Percentiles rank a stretch among this genome's conserved stretches.
These are phyloP conservation scores for Oscheius sp. DNA, from an alignment of 2,888 invertebrate species.

Conservation along the genomic window DNA sequence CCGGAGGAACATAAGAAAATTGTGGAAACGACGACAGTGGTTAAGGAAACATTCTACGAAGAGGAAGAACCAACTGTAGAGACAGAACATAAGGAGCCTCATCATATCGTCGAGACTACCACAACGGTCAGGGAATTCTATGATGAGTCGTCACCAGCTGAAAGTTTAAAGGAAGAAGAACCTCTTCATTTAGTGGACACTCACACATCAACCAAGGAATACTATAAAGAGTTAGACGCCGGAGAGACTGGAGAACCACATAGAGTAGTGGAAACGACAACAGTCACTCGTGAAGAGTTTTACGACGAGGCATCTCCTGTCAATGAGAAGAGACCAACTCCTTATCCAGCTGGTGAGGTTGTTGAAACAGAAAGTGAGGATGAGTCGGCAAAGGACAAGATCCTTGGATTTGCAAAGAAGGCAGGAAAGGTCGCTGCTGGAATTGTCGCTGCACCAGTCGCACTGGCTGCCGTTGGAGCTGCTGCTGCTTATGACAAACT, in stretches of 20 bases:
- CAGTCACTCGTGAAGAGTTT: neutral
- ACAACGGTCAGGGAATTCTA: conserved; percentile 10
- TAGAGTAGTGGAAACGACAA: neutral
- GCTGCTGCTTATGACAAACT: conserved; percentile 33
- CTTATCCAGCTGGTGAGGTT: neutral
- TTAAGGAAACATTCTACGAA: conserved; percentile 6
- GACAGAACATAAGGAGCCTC: conserved; percentile 23
- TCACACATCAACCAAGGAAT: conserved; percentile 27
- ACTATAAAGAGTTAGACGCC: conserved; percentile 16
- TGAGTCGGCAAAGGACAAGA: conserved; percentile 5
- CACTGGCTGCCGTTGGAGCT: conserved; percentile 52
- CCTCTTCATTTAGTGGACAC: neutral
- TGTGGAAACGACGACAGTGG: neutral
- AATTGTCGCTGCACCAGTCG: conserved; percentile 50
- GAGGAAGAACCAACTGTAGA: neutral
- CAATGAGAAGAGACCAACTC: neutral
- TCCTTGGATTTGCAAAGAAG: conserved; percentile 38
- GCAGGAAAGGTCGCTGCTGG: conserved; percentile 57
- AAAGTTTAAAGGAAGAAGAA: neutral
- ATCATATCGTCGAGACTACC: conserved; percentile 15
- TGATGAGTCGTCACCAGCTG: conserved; percentile 8
- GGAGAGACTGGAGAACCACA: neutral
- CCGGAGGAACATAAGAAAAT: neutral
- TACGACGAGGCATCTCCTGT: conserved; percentile 11
- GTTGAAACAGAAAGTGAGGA: conserved; percentile 11